Base-by-base conservation (phyloP, 2,888 invertebrate genomes). In the Charanyca ferruginea region DNA sequence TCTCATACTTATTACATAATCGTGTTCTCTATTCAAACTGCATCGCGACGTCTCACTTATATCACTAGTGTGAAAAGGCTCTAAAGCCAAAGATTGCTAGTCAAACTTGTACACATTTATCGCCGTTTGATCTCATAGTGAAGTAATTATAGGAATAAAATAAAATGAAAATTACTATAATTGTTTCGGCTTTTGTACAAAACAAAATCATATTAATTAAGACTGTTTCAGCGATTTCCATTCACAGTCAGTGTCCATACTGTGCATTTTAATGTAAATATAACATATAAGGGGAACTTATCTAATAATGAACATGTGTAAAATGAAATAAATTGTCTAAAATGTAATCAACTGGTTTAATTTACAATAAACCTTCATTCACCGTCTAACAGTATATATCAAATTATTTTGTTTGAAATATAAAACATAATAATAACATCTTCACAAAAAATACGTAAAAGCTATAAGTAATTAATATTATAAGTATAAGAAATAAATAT, bases 311-410 rank as follows among this genome's bases (percentile, higher is more conserved):
- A 93, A 94, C 93, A 93, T 93, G 94, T 95, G 95, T 95, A 95
- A 93, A 95, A 95, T 94, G 87, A 92, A 95, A 94, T 95, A 95
- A 95, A 95, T 92, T 93, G 91, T 95, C 91, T 92, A 93, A 94
- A 94, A 94, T 83, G 91, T 91, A 92, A 53, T n/a, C 42, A 49
- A 65, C 60, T 64, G 63, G 76, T 80, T 86, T 82, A 79, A 77
- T 85, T 76, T 77, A 61, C 32, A 42, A 51, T 51, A 48, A 47
- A 53, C n/a, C n/a, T n/a, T n/a, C 1, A 49, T 16, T 16, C 32
- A 23, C 9, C 20, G 13, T 16, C 18, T 13, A 13, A 35, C 11
- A 25, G n/a, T n/a, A n/a, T n/a, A 20, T 11, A 35, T 3, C n/a
- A 7, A 60, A 49, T n/a, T 42, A 20, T 28, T 25, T n/a, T 3